Conservation (phyloP, 1,140 invertebrate genomes). For the Gyrodactylus bullatarudis region DNA sequence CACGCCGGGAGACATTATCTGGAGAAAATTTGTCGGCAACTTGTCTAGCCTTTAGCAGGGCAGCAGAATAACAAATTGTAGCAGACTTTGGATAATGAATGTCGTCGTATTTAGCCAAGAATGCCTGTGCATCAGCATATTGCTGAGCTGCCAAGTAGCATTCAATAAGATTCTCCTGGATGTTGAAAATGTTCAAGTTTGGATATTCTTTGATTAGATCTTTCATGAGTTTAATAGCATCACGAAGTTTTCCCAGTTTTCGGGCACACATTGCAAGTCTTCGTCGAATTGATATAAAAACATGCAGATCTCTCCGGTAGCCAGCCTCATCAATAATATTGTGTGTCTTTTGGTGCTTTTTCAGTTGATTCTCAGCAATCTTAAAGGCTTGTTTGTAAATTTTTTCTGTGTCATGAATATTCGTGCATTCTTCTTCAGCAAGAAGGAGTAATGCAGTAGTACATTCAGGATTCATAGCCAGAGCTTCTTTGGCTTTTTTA, state of each 20-base stretch:
- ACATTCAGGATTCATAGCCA: slow-evolving; percentile 57
- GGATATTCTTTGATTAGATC: slow-evolving; percentile 84
- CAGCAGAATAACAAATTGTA: slow-evolving; percentile 80
- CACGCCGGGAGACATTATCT: slow-evolving; percentile 49
- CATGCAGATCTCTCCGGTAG: slow-evolving; percentile 56
- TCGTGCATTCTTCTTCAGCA: slow-evolving; percentile 73
- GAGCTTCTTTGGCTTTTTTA: slow-evolving; percentile 53
- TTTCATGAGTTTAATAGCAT: slow-evolving; percentile 78
- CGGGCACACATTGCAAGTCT: slow-evolving; percentile 77
- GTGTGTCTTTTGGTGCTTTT: slow-evolving; percentile 38
- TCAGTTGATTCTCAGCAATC: slow-evolving; percentile 49
- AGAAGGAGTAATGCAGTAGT: slow-evolving; percentile 69
- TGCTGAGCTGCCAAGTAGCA: slow-evolving; percentile 67
- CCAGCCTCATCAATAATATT: slow-evolving; percentile 40
- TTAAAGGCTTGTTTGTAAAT: slow-evolving; percentile 51
- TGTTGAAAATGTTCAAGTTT: slow-evolving; percentile 72
- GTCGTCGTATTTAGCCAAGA: slow-evolving; percentile 80
- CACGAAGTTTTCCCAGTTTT: slow-evolving; percentile 51
- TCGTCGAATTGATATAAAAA: slow-evolving; percentile 68
- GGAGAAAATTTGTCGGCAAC: slow-evolving; percentile 65
- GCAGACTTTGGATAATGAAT: slow-evolving; percentile 73
- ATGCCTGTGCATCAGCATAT: slow-evolving; percentile 76
- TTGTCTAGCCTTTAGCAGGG: slow-evolving; percentile 53
- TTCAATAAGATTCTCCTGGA: slow-evolving; percentile 90
- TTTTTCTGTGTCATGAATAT: slow-evolving; percentile 49